These are phyloP conservation scores for Zaprionus kolodkinae DNA, from an alignment of 1,140 invertebrate genomes.

Conservation along the genomic window DNA sequence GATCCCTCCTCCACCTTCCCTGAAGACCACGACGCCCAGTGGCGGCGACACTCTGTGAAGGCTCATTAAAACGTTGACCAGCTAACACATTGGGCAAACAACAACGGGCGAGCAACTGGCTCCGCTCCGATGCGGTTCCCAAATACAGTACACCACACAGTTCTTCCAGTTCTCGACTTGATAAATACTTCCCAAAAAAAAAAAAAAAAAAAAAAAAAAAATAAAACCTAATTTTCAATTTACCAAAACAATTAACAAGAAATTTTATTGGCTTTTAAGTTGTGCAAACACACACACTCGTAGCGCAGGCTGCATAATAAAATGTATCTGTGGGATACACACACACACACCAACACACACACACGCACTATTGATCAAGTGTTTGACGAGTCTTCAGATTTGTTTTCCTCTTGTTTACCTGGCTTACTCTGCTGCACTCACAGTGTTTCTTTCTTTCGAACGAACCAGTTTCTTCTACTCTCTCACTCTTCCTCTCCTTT, in stretches of 20 bases:
- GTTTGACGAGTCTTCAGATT: conserved; percentile 65
- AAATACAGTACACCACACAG: conserved; percentile 46
- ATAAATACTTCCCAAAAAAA: conserved; percentile 67
- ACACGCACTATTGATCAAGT: conserved; percentile 70
- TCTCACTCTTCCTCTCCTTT: background rate
- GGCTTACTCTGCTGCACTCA: conserved; percentile 33
- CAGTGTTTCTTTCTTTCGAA: conserved; percentile 64
- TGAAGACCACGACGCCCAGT: background rate
- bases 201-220: conserved; percentile 14
- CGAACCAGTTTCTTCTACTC: conserved; percentile 35
- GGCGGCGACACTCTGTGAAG: conserved; percentile 41
- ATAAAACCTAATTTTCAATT: conserved; percentile 79
- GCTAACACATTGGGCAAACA: conserved; percentile 71
- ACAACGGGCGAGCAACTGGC: conserved; percentile 21
- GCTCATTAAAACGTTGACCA: conserved; percentile 69
- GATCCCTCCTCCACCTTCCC: no score
- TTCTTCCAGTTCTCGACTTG: conserved; percentile 34
- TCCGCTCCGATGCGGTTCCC: conserved; percentile 12
- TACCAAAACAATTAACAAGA: conserved; percentile 80
- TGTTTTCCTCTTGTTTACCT: conserved; percentile 52
- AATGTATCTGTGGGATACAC: conserved; percentile 67
- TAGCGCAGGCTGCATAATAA: conserved; percentile 62
- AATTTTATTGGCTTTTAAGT: conserved; percentile 82
- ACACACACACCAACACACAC: conserved; percentile 28
- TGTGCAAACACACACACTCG: conserved; percentile 62